Percentiles rank a stretch among this genome's conserved stretches.
phyloP scores from a whole-genome alignment of 1,140 invertebrate genomes.

The Drosophila paulistorum region DNA sequence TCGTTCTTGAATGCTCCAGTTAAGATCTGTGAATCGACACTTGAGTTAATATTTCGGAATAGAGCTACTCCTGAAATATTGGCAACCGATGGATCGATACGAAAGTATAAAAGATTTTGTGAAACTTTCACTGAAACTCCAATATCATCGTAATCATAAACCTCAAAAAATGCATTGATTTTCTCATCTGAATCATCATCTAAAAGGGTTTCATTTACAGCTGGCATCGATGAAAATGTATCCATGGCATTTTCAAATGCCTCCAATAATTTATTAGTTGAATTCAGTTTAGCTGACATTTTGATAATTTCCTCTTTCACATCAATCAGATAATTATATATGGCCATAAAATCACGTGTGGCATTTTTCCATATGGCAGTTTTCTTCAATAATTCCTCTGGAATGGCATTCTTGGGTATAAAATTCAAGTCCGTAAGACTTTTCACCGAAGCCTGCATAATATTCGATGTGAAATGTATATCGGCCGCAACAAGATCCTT shows the following conservation, averaged over 20 bases:
- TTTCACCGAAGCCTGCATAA: slow-evolving; percentile 46
- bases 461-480: slow-evolving; percentile 84
- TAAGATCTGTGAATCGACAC: neutral
- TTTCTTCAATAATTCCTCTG: neutral
- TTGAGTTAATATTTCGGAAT: slow-evolving; percentile 42
- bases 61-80: slow-evolving; percentile 86
- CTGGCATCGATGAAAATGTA: slow-evolving; percentile 35
- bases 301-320: slow-evolving; percentile 83
- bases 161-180: slow-evolving; percentile 27
- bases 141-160: slow-evolving; percentile 60
- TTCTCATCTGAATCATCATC: neutral
- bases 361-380: slow-evolving; percentile 27
- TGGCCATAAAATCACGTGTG: slow-evolving; percentile 83
- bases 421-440: slow-evolving; percentile 12
- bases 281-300: slow-evolving; percentile 84
- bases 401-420: neutral
- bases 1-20: slow-evolving; percentile 82
- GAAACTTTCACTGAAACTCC: slow-evolving; percentile 67
- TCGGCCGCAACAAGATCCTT: slow-evolving; percentile 83
- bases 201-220: slow-evolving; percentile 4
- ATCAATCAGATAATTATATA: slow-evolving; percentile 83
- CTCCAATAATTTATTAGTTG: slow-evolving; percentile 84
- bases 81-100: slow-evolving; percentile 84
- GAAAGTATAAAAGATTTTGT: slow-evolving; percentile 84
- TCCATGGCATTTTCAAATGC: slow-evolving; percentile 83